These are phyloP conservation scores for Scarus forsteni DNA, from an alignment of 2,797 vertebrate species.

Conservation along the genomic window DNA sequence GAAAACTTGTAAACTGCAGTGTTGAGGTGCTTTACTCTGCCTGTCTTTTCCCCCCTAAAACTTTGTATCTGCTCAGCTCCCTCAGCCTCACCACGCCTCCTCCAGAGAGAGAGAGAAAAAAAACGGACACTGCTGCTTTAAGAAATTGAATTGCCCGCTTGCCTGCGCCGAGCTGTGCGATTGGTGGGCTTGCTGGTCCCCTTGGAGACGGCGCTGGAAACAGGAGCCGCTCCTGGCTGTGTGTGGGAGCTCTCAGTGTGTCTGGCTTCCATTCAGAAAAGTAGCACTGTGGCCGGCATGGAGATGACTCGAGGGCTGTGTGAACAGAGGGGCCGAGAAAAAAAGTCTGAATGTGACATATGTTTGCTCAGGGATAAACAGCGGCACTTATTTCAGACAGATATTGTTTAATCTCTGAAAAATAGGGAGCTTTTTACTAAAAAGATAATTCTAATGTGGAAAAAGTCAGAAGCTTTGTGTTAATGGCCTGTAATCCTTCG, in stretches of 20 bases:
- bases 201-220: slow-evolving; percentile 81
- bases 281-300: slow-evolving; percentile 52
- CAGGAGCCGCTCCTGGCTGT: slow-evolving; percentile 72
- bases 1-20: slow-evolving; percentile 67
- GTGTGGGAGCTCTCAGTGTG: slow-evolving; percentile 76
- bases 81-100: slow-evolving; percentile 2
- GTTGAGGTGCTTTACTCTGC: slow-evolving; percentile 69
- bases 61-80: slow-evolving; percentile 16
- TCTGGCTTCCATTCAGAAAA: slow-evolving; percentile 80
- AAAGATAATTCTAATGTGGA: slow-evolving; percentile 16
- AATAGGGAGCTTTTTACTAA: slow-evolving; percentile 3
- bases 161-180: slow-evolving; percentile 66
- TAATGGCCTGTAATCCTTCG: slow-evolving; percentile 12
- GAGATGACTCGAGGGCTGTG: slow-evolving; percentile 40
- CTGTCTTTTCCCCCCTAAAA: slow-evolving; percentile 1
- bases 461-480: slow-evolving; percentile 12
- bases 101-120: slow-evolving; percentile 6
- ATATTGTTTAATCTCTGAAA: slow-evolving; percentile 22
- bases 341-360: slow-evolving; percentile 34
- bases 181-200: slow-evolving; percentile 81
- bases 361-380: slow-evolving; percentile 45
- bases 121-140: slow-evolving; percentile 80
- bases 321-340: slow-evolving; percentile 22
- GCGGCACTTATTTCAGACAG: slow-evolving; percentile 8
- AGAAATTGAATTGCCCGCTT: slow-evolving; percentile 86